Conservation (phyloP, 2,888 invertebrate genomes). For the Stenolophus ochropezus region DNA sequence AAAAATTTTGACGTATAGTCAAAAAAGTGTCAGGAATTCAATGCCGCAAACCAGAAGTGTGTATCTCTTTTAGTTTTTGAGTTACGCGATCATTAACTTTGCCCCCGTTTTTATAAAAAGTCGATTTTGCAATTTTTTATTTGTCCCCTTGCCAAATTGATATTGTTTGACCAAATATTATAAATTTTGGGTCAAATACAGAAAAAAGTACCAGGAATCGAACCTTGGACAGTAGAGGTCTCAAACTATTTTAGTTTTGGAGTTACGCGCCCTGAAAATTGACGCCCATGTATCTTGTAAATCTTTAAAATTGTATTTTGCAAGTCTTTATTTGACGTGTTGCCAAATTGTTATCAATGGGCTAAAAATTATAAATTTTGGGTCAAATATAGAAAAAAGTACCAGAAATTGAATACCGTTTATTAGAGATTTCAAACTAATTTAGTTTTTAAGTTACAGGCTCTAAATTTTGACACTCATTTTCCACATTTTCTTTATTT, state of each 20-base stretch:
- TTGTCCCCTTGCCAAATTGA: not conserved
- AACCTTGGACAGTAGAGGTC: not conserved
- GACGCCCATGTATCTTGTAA: no score
- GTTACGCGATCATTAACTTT: not conserved
- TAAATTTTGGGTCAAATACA: not conserved
- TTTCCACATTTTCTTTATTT: no score
- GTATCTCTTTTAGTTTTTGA: not conserved
- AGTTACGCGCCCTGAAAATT: not conserved
- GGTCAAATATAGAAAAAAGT: not conserved
- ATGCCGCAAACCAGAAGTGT: not conserved
- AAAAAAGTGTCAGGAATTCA: constrained; percentile 2
- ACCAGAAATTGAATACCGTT: not conserved
- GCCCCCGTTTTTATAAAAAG: no score
- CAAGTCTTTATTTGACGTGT: no score
- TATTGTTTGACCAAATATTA: not conserved
- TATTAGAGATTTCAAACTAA: not conserved
- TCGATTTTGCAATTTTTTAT: no score
- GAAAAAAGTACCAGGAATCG: not conserved
- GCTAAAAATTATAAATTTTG: not conserved
- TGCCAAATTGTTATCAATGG: not conserved
- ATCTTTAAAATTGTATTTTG: no score
- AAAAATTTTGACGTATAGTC: not conserved
- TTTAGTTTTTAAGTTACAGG: not conserved
- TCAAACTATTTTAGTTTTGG: not conserved
- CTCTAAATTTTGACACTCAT: no score